Evolutionary conservation across 2,797 vertebrate species (phyloP), one percentile per base, ranked within the genome.

Genomic region (Phataginus tricuspis): DNA sequence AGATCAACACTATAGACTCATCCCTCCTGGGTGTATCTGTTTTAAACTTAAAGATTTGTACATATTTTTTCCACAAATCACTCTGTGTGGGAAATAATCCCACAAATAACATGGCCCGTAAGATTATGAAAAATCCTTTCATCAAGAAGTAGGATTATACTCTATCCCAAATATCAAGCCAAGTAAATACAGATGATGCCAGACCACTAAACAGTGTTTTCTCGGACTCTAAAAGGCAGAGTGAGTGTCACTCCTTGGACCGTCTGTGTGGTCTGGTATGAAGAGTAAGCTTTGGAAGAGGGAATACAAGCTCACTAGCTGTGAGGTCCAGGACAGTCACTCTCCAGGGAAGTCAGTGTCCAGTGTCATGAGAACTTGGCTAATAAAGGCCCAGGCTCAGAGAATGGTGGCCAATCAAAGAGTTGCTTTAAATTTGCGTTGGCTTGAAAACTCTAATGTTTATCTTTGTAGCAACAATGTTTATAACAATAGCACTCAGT

Each of bases 161-260:
- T 63, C 13, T 57, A 63, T 64, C 51, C 51, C 82, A 83, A 79
- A 61, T 45, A 45, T 96, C 27, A 91, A 92, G 59, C n/a, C 83
- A 97, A 88, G 55, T 66, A 89, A 95, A 86, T 86, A 83, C 7
- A 86, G 87, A 79, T 61, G 84, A 71, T 77, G 45, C 91, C 89
- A 96, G 78, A 86, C 64, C 82, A 94, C 88, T 83, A 84, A 92
- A 61, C 13, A 66, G 2, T 71, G 23, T 71, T 95, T 86, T 37
- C 29, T 92, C 1, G 0, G 53, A 31, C 51, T 93, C 37, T 92
- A 27, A 78, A 85, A 91, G 21, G 8, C 57, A 92, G 39, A 89
- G 39, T 79, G 78, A 21, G 49, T 72, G 42, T 57, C 37, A 64
- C 10, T 78, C 42, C 57, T 27, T 93, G 63, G 84, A 39, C 49